These are phyloP conservation scores for Polylopha cassiicola DNA, from an alignment of 2,888 invertebrate species.

Conservation along the genomic window DNA sequence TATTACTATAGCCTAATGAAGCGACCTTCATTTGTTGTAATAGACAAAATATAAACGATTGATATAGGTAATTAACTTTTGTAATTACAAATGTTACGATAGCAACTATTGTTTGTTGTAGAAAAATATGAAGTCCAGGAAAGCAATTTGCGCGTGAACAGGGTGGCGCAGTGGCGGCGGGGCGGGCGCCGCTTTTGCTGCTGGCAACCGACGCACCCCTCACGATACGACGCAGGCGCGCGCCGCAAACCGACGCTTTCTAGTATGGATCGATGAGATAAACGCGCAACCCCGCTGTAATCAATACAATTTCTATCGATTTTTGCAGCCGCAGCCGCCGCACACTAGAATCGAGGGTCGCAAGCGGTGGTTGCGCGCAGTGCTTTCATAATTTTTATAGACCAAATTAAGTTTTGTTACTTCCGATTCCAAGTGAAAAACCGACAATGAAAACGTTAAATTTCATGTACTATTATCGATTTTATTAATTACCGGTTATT, in stretches of 20 bases:
- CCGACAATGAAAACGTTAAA: conserved; percentile 3
- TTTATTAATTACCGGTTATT: conserved; percentile 15
- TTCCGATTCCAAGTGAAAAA: conserved; percentile 1
- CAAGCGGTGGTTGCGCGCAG: conserved; percentile 73
- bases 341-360: conserved; percentile 68
- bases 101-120: no score
- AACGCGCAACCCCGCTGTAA: conserved; percentile 85
- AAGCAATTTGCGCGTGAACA: conserved; percentile 65
- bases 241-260: conserved; percentile 43
- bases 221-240: conserved; percentile 57
- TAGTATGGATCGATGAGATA: conserved; percentile 83
- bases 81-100: no score
- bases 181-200: conserved; percentile 25
- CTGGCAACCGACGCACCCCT: conserved; percentile 40
- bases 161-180: conserved; percentile 43
- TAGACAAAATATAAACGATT: no score
- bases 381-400: conserved; percentile 22
- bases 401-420: neutral
- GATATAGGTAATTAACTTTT: no score
- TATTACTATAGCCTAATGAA: no score
- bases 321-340: conserved; percentile 81
- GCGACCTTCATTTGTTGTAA: no score
- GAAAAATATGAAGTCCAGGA: conserved; percentile 5
- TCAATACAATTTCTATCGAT: conserved; percentile 87
- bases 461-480: conserved; percentile 7